Base-by-base conservation (phyloP, 2,888 invertebrate species). In the Bimastos eiseni region DNA sequence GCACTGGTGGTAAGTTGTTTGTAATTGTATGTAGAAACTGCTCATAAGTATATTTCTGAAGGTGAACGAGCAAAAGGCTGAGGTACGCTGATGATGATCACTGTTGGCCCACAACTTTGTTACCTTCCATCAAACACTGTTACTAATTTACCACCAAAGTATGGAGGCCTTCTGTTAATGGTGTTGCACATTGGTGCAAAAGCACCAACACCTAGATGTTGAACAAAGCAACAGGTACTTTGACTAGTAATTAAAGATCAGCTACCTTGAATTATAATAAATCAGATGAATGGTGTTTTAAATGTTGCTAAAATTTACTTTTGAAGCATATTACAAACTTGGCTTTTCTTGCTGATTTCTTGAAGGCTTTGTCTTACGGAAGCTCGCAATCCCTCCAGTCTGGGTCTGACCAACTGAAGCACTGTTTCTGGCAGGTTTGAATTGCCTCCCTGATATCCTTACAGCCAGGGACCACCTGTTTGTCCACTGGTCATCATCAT, bases 361-460 rank as follows among this genome's bases (percentile, higher is more conserved):
- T 70, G 70, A 8, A 86, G 86, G 86, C 37, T 34, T 36, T 86
- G 86, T 86, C 86, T 37, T 86, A 86, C 24, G 86, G 86, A 37
- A 86, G 86, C 36, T 86, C 86, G 21, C 86, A 86, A 34, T 89
- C 90, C 89, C 90, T 91, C 41, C 90, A 90, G 83, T 90, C 90
- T 88, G 90, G 90, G 38, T 90, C 90, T 37, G 91, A 91, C 38
- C 91, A 91, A n/a, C 36, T 91, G 90, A 90, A 91, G 89, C 90
- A 91, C 84, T 91, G 91, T 44, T 90, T 91, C 91, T 91, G 91
- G 91, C 90, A 91, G 49, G 91, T 91, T 55, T 91, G 91, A 91
- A 83, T 34, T 37, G 86, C 21, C 37, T 34, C 37, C 86, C 86
- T 70, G 70, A 70, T 13, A 70, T n/a, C 70, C 30, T 70, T 70